phyloP scores from a whole-genome alignment of 2,888 invertebrate genomes.

The Tenthredo mesomela region DNA sequence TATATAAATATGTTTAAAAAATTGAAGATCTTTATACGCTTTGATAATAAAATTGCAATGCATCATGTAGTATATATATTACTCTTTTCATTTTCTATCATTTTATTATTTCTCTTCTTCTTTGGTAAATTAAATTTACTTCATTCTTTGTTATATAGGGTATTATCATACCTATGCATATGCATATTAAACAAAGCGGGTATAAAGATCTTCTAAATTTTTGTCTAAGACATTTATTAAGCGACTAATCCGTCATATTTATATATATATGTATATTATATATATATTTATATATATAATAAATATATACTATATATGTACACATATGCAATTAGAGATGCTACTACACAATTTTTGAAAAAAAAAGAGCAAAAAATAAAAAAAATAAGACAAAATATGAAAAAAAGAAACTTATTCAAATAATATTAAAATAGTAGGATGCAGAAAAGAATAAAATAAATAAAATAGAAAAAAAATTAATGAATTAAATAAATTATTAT shows the following conservation, averaged over 20 bases:
- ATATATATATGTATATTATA: background rate
- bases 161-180: background rate
- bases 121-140: background rate
- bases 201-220: background rate
- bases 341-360: background rate
- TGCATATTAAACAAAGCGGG: background rate
- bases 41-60: background rate
- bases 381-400: background rate
- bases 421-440: background rate
- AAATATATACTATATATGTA: background rate
- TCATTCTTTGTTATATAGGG: background rate
- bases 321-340: background rate
- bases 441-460: background rate
- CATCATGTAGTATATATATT: background rate
- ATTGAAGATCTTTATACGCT: background rate
- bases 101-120: too few species aligned
- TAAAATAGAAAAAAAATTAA: background rate
- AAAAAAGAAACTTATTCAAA: too few species aligned
- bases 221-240: slow-evolving; percentile 7
- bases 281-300: background rate
- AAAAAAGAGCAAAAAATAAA: background rate
- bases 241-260: slow-evolving; percentile 26
- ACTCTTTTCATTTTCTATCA: background rate
- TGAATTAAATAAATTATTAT: background rate
- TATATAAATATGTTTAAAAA: background rate